Evolutionary conservation across 1,140 invertebrate genomes (phyloP), one percentile per base, ranked within the genome.

Genomic region (Drosophila serrata): DNA sequence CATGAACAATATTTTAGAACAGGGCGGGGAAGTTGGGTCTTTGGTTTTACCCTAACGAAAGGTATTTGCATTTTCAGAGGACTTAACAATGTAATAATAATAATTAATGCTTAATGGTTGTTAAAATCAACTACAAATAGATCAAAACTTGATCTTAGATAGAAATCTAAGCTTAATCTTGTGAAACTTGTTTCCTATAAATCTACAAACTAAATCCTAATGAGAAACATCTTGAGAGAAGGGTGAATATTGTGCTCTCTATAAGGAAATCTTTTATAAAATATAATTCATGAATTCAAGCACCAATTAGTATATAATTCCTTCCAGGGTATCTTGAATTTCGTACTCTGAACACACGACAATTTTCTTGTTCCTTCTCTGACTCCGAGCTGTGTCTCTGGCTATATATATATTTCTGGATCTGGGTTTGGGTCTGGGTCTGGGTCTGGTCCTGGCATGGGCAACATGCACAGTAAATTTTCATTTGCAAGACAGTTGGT

Each of bases 381-480:
- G 53, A 31, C 48, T 75, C 45, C 13, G 43, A 15, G 49, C 46
- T 56, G 33, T 46, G 58, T 40, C 70, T 74, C 61, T 81, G 70
- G 45, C 45, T 46, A 57, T 72, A 57, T 72, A 12, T 33, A 11
- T 55, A 69, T 64, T 64, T 46, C 63, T 61, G 62, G 39, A 45
- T 55, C 73, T 63, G 58, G 9, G 19, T 49, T 57, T 55, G 62
- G 39, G 51, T 55, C 73, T 63, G 58, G 9, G 19, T 49, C 60
- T 55, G 64, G 33, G 43, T 76, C 64, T 79, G 81, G 27, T 75
- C 40, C 75, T 86, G 79, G 82, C 82, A 82, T 56, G 79, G 84
- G 79, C 69, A 79, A 87, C 82, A 87, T 77, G 84, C 76, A 80
- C 80, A 87, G 84, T 87, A 87, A 88, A 87, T 87, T 87, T 87